phyloP scores from a whole-genome alignment of 2,888 invertebrate genomes.

The Gnatocerus cornutus region DNA sequence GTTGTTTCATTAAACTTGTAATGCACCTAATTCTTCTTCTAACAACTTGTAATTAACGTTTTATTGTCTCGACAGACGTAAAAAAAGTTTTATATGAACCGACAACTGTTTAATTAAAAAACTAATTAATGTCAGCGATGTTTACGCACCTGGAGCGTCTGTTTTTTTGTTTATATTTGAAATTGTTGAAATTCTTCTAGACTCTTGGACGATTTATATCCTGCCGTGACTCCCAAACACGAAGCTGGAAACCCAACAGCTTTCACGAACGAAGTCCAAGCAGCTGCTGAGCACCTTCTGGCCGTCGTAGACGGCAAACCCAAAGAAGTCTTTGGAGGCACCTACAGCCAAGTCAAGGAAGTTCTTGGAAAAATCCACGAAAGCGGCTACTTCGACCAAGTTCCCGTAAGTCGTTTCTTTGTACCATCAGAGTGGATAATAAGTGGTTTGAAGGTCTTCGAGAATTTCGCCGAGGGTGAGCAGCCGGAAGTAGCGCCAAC shows the following conservation, averaged over 20 bases:
- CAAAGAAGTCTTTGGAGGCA: conserved; percentile 86
- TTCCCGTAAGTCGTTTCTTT: conserved; percentile 66
- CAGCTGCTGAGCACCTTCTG: conserved; percentile 89
- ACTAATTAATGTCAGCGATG: too few relatives aligned
- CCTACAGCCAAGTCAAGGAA: conserved; percentile 86
- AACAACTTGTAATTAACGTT: too few relatives aligned
- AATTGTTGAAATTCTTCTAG: too few relatives aligned
- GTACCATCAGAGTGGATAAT: too few relatives aligned
- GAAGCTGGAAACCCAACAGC: conserved; percentile 74
- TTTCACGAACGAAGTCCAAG: conserved; percentile 79
- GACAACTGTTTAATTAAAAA: too few relatives aligned
- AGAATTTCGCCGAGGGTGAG: conserved; percentile 51
- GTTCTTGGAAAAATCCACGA: conserved; percentile 85
- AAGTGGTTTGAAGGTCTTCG: conserved; percentile 49
- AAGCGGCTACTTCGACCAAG: conserved; percentile 89
- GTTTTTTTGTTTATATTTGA: too few relatives aligned
- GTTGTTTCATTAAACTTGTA: too few relatives aligned
- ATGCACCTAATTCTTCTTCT: too few relatives aligned
- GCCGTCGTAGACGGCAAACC: conserved; percentile 89
- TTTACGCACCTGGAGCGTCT: too few relatives aligned
- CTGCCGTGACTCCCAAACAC: conserved; percentile 86
- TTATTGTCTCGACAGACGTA: too few relatives aligned
- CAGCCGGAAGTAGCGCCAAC: conserved; percentile 32
- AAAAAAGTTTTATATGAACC: too few relatives aligned
- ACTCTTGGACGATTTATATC: conserved; percentile 79